Conservation (phyloP, 2,113 vertebrate species). For the Morone chrysops region DNA sequence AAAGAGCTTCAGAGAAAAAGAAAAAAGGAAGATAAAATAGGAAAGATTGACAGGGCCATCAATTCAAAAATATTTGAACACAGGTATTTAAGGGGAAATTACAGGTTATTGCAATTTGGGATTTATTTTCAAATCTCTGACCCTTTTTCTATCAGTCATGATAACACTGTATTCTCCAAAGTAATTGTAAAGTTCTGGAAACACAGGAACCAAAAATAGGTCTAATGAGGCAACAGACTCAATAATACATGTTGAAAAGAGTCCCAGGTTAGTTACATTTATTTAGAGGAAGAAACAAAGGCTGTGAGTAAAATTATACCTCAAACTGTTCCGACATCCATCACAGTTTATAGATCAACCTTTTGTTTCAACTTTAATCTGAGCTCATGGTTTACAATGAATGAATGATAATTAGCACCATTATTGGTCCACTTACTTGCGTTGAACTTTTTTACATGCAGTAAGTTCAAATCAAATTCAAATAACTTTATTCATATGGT, state of each 20-base stretch:
- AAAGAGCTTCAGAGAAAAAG: neutral
- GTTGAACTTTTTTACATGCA: neutral
- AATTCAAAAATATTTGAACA: neutral
- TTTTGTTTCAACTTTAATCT: neutral
- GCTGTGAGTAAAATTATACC: neutral
- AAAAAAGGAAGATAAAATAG: neutral
- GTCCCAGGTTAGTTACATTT: neutral
- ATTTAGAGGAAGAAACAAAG: neutral
- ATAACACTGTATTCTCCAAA: neutral
- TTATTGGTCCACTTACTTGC: neutral
- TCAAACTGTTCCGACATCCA: neutral
- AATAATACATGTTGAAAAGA: neutral
- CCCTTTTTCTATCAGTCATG: neutral
- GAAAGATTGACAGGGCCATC: neutral
- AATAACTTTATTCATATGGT: too few relatives aligned
- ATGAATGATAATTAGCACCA: neutral
- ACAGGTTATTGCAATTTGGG: neutral
- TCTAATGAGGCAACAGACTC: neutral
- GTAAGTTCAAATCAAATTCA: too few relatives aligned
- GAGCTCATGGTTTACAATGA: neutral
- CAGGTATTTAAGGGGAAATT: neutral
- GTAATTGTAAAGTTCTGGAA: neutral
- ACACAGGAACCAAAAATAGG: neutral
- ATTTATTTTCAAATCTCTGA: neutral
- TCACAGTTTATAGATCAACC: neutral